Evolutionary conservation across 2,113 vertebrate genomes (phyloP).

Genomic region (Pelecanoides urinatrix): DNA sequence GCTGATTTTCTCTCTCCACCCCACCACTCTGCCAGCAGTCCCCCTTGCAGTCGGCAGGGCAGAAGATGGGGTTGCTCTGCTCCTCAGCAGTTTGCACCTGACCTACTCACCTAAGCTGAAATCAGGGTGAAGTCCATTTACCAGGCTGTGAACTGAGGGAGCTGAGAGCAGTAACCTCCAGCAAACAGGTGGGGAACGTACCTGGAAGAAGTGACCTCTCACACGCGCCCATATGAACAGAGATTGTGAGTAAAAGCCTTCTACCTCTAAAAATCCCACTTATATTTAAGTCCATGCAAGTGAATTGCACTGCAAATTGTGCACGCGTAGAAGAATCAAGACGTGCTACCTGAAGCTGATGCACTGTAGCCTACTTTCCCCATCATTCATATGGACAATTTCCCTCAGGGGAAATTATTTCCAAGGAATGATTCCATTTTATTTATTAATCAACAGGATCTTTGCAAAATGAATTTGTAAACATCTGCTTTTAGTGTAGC

Average conservation of each 20-base stretch:
- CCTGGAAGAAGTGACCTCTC: background rate
- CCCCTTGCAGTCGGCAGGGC: background rate
- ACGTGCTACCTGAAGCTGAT: background rate
- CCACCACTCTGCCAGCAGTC: background rate
- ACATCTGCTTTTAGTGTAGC: background rate
- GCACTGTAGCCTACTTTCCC: background rate
- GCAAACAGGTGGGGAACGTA: background rate
- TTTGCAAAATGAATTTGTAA: background rate
- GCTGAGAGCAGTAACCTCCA: background rate
- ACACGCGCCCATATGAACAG: background rate
- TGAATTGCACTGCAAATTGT: background rate
- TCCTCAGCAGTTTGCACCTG: background rate
- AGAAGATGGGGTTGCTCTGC: background rate
- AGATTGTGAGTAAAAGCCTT: background rate
- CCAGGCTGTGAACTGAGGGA: background rate
- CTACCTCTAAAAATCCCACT: background rate
- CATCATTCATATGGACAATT: background rate
- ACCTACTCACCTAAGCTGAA: background rate
- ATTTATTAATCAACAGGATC: background rate
- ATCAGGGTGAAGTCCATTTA: background rate
- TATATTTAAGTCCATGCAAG: background rate
- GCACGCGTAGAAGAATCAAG: background rate
- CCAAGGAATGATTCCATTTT: background rate
- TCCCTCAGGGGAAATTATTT: background rate
- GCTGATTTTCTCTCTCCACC: background rate